Conservation (phyloP, 2,797 vertebrate genomes). For the Phoebastria nigripes region DNA sequence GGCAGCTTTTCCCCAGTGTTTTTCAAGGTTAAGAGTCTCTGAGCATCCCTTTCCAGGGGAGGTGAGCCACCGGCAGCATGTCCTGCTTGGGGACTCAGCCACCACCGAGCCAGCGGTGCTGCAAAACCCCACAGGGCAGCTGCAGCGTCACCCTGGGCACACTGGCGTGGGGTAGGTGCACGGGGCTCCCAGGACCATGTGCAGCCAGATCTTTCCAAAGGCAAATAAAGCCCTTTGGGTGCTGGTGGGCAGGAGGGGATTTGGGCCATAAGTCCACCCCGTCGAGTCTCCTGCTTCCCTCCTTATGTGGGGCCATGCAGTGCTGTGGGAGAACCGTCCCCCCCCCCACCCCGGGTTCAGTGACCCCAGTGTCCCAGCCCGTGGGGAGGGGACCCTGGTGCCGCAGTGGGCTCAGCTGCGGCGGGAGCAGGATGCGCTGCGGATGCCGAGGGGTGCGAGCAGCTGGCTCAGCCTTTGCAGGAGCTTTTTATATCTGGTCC, state of each 20-base stretch:
- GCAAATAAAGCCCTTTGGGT: background rate
- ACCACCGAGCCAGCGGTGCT: background rate
- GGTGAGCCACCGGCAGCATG: rapidly evolving
- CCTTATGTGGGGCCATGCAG: rapidly evolving
- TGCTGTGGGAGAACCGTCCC: rapidly evolving
- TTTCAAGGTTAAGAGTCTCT: background rate
- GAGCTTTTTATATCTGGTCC: background rate
- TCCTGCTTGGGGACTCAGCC: background rate
- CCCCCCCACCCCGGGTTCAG: rapidly evolving
- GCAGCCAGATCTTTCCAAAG: background rate
- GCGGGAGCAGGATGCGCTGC: background rate
- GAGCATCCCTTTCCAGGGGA: background rate
- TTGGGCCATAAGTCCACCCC: too few species aligned
- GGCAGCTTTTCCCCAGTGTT: rapidly evolving
- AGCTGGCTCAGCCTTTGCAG: background rate
- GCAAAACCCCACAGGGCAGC: background rate
- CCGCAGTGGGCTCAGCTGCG: background rate
- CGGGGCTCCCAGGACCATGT: rapidly evolving
- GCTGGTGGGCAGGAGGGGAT: rapidly evolving
- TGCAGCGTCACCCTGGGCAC: rapidly evolving
- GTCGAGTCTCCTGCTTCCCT: rapidly evolving
- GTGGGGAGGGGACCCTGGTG: background rate
- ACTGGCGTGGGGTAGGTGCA: rapidly evolving
- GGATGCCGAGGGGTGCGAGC: background rate
- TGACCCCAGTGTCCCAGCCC: background rate